Evolutionary conservation across 1,140 invertebrate genomes (phyloP), one percentile per base, ranked within the genome.

Genomic region (Zaprionus africanus): DNA sequence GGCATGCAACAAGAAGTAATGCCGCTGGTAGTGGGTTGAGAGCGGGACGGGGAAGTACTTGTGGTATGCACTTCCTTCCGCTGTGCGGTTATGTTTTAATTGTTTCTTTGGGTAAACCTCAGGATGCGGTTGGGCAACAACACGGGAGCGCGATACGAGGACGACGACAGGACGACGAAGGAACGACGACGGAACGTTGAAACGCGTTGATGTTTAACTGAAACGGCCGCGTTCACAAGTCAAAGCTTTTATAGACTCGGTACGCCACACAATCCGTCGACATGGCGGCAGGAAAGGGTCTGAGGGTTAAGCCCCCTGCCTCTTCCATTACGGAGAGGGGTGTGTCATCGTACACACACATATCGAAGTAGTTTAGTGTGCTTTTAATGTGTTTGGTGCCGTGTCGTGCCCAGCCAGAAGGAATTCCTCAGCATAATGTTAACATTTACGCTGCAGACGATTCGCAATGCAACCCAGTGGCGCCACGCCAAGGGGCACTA

Each of bases 341-440:
- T 63, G 49, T 49, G 13, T 28, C 13, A n/a, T n/a, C 24, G 4
- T 15, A 26, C 26, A 28, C 15, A 34, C 15, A n/a, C 61, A 41
- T 82, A 82, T 64, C 31, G 31, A 34, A 34, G 57, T 81, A 83
- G 85, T 90, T 88, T 85, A 85, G 69, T 91, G 71, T 66, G 79
- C 70, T 78, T 82, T 74, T 91, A 91, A 92, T 92, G 90, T 84
- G 71, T 91, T 92, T 74, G 83, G 90, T 92, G 81, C 90, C 90
- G 91, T 82, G 82, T 54, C 73, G 86, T 91, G 80, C 86, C 86
- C 73, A 75, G 71, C 64, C 6, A 7, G 2, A 73, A 83, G 73
- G 56, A 74, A 90, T 90, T 90, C 86, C 86, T 63, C 64, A 90
- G 79, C 78, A 88, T 78, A 72, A 65, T 87, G 78, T 77, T 84